A percentile compares a stretch with the other conserved stretches of the same genome.
These are phyloP conservation scores for Himalopsyche phryganea DNA, from an alignment of 1,140 invertebrate genomes.

Conservation along the genomic window DNA sequence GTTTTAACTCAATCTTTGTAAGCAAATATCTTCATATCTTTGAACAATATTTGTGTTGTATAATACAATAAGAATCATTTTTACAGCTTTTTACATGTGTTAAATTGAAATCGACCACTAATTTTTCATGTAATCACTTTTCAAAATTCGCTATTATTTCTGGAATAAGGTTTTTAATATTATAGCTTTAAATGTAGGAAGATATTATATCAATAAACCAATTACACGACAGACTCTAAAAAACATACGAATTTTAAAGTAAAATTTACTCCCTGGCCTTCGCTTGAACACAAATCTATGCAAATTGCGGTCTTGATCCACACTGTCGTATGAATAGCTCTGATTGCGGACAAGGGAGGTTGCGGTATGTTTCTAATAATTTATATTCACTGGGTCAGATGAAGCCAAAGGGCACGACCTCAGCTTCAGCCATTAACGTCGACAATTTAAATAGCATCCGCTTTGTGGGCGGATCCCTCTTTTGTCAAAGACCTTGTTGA, in stretches of 20 bases:
- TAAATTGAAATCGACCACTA: no score
- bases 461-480: constrained; percentile 4
- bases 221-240: no score
- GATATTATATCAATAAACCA: no score
- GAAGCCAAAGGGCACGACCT: constrained; percentile 10
- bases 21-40: no score
- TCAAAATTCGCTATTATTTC: no score
- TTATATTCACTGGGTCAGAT: constrained; percentile 29
- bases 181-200: no score
- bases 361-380: constrained; percentile 31
- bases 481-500: constrained; percentile 1
- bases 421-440: constrained; percentile 12
- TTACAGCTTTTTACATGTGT: no score
- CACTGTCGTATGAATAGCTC: constrained; percentile 22
- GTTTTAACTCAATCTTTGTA: no score
- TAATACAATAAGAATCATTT: no score
- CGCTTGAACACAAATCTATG: constrained; percentile 24
- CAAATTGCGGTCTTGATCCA: constrained; percentile 27
- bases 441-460: constrained; percentile 20
- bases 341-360: constrained; percentile 23
- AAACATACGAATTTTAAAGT: background rate
- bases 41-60: no score
- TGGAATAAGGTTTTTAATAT: no score
- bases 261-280: background rate
- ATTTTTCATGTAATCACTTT: no score